These are phyloP conservation scores for Eupeodes luniger DNA, from an alignment of 2,888 invertebrate genomes.

Conservation along the genomic window DNA sequence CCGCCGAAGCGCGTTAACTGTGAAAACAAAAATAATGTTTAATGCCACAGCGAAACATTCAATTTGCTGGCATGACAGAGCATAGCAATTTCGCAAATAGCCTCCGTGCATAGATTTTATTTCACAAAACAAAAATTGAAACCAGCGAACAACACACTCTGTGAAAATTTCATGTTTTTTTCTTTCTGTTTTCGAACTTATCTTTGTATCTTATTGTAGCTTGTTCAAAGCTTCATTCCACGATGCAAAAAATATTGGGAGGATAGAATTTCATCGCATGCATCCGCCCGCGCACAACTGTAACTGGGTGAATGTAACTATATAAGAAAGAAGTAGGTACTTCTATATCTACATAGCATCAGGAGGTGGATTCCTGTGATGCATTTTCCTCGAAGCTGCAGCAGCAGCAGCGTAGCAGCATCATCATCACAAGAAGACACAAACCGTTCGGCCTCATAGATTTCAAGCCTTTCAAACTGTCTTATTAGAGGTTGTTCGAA, in stretches of 20 bases:
- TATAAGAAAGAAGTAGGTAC: not conserved
- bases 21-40: conserved; percentile 51
- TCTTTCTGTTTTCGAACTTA: conserved; percentile 19
- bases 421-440: conserved; percentile 43
- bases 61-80: conserved; percentile 73
- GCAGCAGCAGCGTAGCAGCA: conserved; percentile 8
- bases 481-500: conserved; percentile 77
- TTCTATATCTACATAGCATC: not conserved
- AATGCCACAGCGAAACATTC: conserved; percentile 71
- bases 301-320: not conserved
- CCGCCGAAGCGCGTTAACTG: conserved; percentile 52
- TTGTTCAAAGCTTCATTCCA: conserved; percentile 48
- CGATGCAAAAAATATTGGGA: conserved; percentile 60
- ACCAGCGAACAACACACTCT: conserved; percentile 25
- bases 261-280: conserved; percentile 68
- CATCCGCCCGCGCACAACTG: conserved; percentile 63
- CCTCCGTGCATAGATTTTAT: conserved; percentile 71
- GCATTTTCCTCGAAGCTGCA: conserved; percentile 56
- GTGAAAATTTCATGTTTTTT: conserved; percentile 17
- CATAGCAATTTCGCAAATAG: conserved; percentile 73
- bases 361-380: conserved; percentile 53
- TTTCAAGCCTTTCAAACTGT: conserved; percentile 75
- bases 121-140: conserved; percentile 21
- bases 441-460: conserved; percentile 66
- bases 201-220: conserved; percentile 54